Conservation (phyloP, 2,113 vertebrate genomes). For the Uropsilus gracilis region DNA sequence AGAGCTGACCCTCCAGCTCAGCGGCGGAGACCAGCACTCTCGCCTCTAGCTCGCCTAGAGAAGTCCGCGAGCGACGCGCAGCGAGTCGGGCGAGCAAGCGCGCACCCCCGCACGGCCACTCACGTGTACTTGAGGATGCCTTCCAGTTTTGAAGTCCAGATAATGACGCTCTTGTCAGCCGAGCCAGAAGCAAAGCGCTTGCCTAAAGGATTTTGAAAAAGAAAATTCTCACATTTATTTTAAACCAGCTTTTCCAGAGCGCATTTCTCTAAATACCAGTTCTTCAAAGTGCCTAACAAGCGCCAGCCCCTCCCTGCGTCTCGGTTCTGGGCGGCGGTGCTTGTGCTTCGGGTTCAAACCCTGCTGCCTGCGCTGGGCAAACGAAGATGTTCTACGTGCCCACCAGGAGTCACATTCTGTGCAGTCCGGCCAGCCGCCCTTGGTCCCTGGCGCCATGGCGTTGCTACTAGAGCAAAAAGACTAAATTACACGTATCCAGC, state of each 20-base stretch:
- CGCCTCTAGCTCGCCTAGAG: not conserved
- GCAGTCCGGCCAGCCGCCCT: not conserved
- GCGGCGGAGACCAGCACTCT: not conserved
- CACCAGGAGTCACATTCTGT: not conserved
- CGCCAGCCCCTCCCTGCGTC: not conserved
- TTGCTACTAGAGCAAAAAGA: not conserved
- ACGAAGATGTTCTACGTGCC: not conserved
- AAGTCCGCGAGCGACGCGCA: not conserved
- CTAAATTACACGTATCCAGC: slow-evolving; percentile 8
- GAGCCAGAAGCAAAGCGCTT: slow-evolving; percentile 98
- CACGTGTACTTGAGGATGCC: slow-evolving; percentile 99
- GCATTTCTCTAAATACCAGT: slow-evolving; percentile 45
- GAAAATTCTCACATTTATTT: slow-evolving; percentile 68
- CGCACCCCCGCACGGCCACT: slow-evolving; percentile 73
- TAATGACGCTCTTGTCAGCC: slow-evolving; percentile 98
- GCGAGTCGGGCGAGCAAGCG: not conserved
- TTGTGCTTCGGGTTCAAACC: not conserved
- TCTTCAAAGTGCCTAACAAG: slow-evolving; percentile 31
- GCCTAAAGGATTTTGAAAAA: slow-evolving; percentile 86
- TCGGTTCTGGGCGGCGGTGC: not conserved
- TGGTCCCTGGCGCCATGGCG: not conserved
- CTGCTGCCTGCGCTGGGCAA: not conserved
- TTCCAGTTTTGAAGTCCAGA: slow-evolving; percentile 99
- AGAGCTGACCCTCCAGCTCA: not conserved
- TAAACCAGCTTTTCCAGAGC: slow-evolving; percentile 62